These are phyloP conservation scores for Dermochelys coriacea DNA, from an alignment of 2,797 vertebrate species.

Conservation along the genomic window DNA sequence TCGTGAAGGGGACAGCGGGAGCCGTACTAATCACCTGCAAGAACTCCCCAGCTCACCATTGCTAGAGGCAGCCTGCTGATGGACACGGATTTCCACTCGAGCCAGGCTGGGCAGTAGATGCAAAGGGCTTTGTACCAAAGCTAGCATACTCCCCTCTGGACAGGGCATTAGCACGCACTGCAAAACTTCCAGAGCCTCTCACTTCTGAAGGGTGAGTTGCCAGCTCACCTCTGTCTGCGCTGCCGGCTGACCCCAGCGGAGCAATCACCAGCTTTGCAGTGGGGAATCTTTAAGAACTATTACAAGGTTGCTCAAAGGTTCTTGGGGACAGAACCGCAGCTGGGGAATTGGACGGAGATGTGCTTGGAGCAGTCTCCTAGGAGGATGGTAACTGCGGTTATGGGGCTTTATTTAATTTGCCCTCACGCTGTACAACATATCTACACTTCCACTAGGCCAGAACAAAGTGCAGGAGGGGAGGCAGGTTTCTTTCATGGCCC, in stretches of 20 bases:
- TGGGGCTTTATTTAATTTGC: neutral
- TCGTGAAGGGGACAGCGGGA: neutral
- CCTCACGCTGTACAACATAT: neutral
- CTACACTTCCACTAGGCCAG: neutral
- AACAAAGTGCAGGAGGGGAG: neutral
- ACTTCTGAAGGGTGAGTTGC: neutral
- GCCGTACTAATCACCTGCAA: neutral
- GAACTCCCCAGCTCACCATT: neutral
- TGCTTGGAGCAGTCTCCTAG: neutral
- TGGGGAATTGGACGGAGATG: neutral
- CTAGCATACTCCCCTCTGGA: neutral
- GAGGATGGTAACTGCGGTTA: neutral
- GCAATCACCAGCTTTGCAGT: neutral
- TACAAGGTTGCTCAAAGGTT: neutral
- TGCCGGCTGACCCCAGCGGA: accelerated
- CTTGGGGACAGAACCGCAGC: neutral
- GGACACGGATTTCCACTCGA: neutral
- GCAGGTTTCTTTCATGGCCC: neutral
- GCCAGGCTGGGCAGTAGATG: neutral
- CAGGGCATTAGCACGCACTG: neutral
- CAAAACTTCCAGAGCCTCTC: neutral
- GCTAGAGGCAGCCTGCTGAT: neutral
- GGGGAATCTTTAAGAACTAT: neutral
- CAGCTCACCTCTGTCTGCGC: neutral
- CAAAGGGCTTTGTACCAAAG: neutral